A percentile compares a stretch with the other conserved stretches of the same genome.
Evolutionary conservation across 1,140 invertebrate species (phyloP).

Genomic region (Hyles vespertilio): DNA sequence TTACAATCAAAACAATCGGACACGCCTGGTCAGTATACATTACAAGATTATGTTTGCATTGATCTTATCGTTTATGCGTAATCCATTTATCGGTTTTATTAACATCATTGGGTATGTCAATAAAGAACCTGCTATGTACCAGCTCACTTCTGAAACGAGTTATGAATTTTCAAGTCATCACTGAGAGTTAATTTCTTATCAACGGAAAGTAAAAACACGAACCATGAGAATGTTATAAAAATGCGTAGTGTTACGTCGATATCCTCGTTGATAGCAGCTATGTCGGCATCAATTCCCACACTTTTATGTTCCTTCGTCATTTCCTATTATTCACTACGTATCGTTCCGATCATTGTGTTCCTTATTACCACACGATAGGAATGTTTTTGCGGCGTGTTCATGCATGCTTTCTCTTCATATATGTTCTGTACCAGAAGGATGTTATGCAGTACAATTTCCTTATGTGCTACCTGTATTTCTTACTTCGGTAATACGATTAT

Average conservation of each 20-base stretch:
- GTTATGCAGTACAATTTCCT: constrained; percentile 9
- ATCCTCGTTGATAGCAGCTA: neutral
- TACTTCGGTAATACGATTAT: neutral
- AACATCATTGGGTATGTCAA: too few species aligned
- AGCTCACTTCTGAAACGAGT: too few species aligned
- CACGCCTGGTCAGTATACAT: too few species aligned
- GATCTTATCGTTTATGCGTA: too few species aligned
- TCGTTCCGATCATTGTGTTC: neutral
- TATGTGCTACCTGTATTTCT: neutral
- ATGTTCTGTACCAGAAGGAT: constrained; percentile 2
- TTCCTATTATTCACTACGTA: neutral
- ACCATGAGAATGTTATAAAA: neutral
- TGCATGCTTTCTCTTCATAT: constrained; percentile 4
- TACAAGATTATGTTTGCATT: too few species aligned
- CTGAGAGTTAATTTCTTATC: too few species aligned
- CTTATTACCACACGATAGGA: neutral
- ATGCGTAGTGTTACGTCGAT: neutral
- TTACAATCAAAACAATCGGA: too few species aligned
- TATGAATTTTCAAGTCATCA: too few species aligned
- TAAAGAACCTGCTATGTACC: too few species aligned
- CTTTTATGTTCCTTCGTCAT: constrained; percentile 2
- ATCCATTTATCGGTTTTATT: too few species aligned
- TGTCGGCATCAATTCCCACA: constrained; percentile 7
- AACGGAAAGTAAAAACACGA: neutral
- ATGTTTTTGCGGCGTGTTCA: constrained; percentile 1